Base-by-base conservation (phyloP, 2,888 invertebrate species). In the Plutella xylostella region DNA sequence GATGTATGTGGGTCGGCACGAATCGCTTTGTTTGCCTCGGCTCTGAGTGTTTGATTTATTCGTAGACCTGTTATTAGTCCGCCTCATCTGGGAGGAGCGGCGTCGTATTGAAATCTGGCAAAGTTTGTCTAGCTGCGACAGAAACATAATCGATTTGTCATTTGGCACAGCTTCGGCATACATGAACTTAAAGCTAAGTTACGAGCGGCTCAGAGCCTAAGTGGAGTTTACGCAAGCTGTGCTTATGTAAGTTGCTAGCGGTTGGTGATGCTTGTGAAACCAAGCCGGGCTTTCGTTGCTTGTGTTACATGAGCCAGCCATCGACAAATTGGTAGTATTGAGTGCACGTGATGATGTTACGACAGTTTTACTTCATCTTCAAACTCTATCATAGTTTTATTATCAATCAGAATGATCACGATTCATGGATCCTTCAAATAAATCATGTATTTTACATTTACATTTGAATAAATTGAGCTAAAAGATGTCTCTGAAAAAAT, bases 251-350 rank as follows among this genome's bases (percentile, higher is more conserved):
- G 71, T 44, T 44, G 35, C 40, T 30, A 31, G 45, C 65, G 64
- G 67, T 68, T 72, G 65, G 65, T 62, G 67, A 65, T 72, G 68
- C 71, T 79, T 79, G 72, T 69, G 79, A 74, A 79, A 78, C 68
- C 55, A 52, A 55, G 54, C 59, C 52, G 57, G 66, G 72, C 72
- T 77, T 79, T 74, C 68, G 64, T 67, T 65, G 59, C 57, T 65
- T 56, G 58, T 57, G 58, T 65, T 68, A 66, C 65, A 67, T 60
- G 42, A 60, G 55, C 59, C 55, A 56, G 51, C 51, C 61, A 60
- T 66, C 64, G 59, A 61, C 63, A 63, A 69, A 70, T 68, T 64
- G 54, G 58, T 64, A 64, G 66, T 63, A 65, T 70, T 66, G 61
- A 63, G 57, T 53, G 39, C 43, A 53, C 53, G 49, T 58, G 54